Base-by-base conservation (phyloP, 2,797 vertebrate species). In the Threskiornis aethiopicus region DNA sequence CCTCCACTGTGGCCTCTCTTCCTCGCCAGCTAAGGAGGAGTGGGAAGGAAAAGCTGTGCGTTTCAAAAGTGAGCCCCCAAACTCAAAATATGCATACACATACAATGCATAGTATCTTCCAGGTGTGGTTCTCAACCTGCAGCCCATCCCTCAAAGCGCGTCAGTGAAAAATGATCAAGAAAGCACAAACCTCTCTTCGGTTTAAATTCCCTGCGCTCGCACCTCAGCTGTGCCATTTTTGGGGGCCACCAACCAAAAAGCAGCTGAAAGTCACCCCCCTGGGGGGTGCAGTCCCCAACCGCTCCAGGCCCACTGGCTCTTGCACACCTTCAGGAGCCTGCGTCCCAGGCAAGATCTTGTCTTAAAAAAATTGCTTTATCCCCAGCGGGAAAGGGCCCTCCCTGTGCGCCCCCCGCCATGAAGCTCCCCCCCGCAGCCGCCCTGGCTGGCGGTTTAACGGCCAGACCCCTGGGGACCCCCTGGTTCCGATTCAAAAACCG, bases 381-480 rank as follows among this genome's bases (percentile, higher is more conserved):
- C 25, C 25, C 22, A 12, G 46, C 46, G 10, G 35, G 22, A 33
- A 70, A 58, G 11, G 9, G 11, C 13, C 1, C 1, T 51, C 21
- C 25, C 25, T 1, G 2, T 6, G 19, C 3, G 17, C 6, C 4
- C 15, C 3, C 6, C 0, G 0, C 58, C 14, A 1, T 35, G 49
- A 72, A 72, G 46, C 6, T 3, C 29, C 11, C 8, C 35, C 8
- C 15, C 6, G 0, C 11, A 31, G 24, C 46, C 0, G 0, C 21
- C 18, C 49, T 33, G 24, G 28, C 25, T 47, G 71, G 51, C 7
- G 1, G 51, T 87, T 66, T 41, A 96, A 83, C 42, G 5, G 47
- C 11, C 33, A 12, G 17, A 51, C 3, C 44, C n/a, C 42, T 51
- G 31, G n/a, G 54, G 33, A 84, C 3, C 0, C 35, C 6, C n/a